Base-by-base conservation (phyloP, 2,113 vertebrate species). In the Carassius auratus region DNA sequence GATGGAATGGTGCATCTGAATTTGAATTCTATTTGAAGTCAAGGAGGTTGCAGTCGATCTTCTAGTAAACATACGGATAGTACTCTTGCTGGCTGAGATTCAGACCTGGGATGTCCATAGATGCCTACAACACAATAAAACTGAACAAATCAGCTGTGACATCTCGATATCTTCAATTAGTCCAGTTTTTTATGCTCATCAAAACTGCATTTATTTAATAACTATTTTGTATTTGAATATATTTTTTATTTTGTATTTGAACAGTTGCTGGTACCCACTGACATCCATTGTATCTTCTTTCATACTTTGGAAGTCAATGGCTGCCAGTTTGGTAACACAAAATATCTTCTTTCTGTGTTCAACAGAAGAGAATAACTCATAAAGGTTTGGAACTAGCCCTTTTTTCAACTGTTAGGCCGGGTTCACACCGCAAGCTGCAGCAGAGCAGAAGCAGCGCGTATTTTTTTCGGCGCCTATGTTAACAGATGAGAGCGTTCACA, bases 31-130 rank as follows among this genome's bases (percentile, higher is more conserved):
- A 99, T 95, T 99, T 99, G 93, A 98, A 98, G 86, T 99, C 97
- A 89, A 99, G 94, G 91, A 99, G 93, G 89, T 97, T 99, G 94
- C 97, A 98, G 89, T 99, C 97, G 0, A 99, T 97, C 95, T 99
- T 99, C 95, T 99, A 99, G 93, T 99, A 99, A 87, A 99, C 98
- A 2, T 99, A 99, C 0, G 98, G 98, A 90, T 99, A 99, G 90
- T 99, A 99, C 87, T 99, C 98, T 90, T 99, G 98, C 89, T 99
- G 98, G 92, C 97, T 98, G 93, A 99, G 91, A 91, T 99, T 99
- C 92, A 99, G 93, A 76, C 98, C 98, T 9, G 98, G 98, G 87
- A 99, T 99, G 91, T 99, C 98, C 97, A 99, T 96, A 36, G 97
- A 91, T 57, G 97, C 96, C 98, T 99, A 92, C 0, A 83, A 21